Base-by-base conservation (phyloP, 2,888 invertebrate species). In the Ligdia adustata region DNA sequence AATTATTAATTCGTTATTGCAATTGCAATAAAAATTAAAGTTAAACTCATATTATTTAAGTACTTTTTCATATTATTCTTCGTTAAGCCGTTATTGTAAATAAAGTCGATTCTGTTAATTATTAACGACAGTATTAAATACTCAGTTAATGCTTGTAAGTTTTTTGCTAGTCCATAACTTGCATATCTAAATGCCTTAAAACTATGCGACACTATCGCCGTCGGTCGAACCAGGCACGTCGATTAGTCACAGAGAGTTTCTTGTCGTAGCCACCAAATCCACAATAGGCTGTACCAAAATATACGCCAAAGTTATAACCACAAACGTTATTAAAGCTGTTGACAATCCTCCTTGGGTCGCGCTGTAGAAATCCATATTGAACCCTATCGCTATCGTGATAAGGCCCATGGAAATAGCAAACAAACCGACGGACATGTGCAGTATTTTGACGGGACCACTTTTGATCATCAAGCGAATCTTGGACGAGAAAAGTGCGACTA, bases 341-440 rank as follows among this genome's bases (percentile, higher is more conserved):
- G 85, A 61, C 4, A 89, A 53, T 0, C 73, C 72, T 6, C 74
- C 82, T 53, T 79, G 75, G 0, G 65, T 42, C 0, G 68, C 66
- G 15, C 69, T 64, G 51, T 77, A 89, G 56, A 75, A 79, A 33
- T 78, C 78, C 78, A 80, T 86, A 53, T 90, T 79, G 62, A 90
- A 82, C 3, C 90, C 91, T 48, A 90, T 72, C 0, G 65, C 63
- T 56, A 90, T 79, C 0, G 89, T 77, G 0, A 86, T 70, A 57
- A 92, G 91, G 0, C 92, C 92, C 72, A 92, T 81, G 5, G 78
- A 69, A 20, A 92, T 69, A 1, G 92, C 88, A 32, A 82, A 73
- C 6, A 90, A 72, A 5, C 92, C 92, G 1, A 92, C 75, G n/a
- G 89, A 74, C 46, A 91, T 77, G 66, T 92, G 92, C 6, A 88